These are phyloP conservation scores for Beroe ovata DNA, from an alignment of 37 sponge, comb jelly and placozoan species.

Conservation along the genomic window DNA sequence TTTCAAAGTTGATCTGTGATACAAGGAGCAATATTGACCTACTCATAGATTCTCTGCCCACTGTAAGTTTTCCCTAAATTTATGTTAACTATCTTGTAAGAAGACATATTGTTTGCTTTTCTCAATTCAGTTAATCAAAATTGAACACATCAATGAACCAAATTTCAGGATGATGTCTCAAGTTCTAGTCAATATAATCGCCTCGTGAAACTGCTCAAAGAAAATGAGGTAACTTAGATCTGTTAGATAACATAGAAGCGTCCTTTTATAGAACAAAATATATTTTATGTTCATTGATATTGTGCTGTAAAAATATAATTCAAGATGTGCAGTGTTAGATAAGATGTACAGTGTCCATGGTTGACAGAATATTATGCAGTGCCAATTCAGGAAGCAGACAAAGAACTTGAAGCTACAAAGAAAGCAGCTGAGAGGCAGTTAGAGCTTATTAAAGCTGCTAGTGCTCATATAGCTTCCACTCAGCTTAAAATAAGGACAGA, in stretches of 20 bases:
- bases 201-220: slow-evolving; percentile 10
- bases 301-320: no score
- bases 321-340: no score
- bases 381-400: slow-evolving; percentile 62
- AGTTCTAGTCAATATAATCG: slow-evolving; percentile 22
- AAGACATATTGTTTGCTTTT: no score
- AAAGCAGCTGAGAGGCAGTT: slow-evolving; percentile 21
- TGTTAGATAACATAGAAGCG: no score
- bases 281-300: no score
- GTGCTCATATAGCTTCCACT: slow-evolving; percentile 31
- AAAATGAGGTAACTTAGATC: slow-evolving; percentile 49
- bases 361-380: no score
- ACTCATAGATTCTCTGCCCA: slow-evolving; percentile 48
- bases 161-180: slow-evolving; percentile 42
- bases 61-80: slow-evolving; percentile 11
- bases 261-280: no score
- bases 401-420: slow-evolving; percentile 3
- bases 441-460: slow-evolving; percentile 53
- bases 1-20: slow-evolving; percentile 52
- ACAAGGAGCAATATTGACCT: slow-evolving; percentile 38
- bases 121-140: no score
- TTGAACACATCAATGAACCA: no score
- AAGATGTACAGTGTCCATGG: no score
- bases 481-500: slow-evolving; percentile 58
- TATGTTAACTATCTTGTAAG: background rate